These are phyloP conservation scores for Stenichneumon culpator DNA, from an alignment of 2,888 invertebrate species.

Conservation along the genomic window DNA sequence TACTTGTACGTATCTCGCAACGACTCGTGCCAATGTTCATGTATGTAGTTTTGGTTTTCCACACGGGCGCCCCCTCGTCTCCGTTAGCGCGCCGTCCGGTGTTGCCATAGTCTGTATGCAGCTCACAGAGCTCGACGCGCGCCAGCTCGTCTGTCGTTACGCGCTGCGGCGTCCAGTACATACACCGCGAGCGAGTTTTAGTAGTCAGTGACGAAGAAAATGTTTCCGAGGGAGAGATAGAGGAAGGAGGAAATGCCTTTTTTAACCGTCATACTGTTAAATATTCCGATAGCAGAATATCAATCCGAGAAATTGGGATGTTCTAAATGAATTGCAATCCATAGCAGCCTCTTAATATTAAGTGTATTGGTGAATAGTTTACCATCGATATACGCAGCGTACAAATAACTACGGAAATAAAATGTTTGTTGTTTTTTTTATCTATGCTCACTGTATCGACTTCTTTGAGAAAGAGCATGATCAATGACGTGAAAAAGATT, in stretches of 20 bases:
- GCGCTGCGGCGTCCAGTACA: slow-evolving; percentile 14
- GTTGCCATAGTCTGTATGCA: background rate
- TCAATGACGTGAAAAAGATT: background rate
- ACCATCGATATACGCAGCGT: too few species aligned
- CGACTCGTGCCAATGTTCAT: background rate
- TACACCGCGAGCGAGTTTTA: background rate
- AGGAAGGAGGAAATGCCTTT: background rate
- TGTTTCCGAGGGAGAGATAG: background rate
- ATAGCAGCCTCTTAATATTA: too few species aligned
- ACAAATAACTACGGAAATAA: too few species aligned
- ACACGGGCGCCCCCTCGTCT: background rate
- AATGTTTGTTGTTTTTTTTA: too few species aligned
- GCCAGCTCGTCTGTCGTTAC: slow-evolving; percentile 5
- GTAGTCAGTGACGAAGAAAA: background rate
- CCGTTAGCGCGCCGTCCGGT: slow-evolving; percentile 1
- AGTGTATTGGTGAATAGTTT: too few species aligned
- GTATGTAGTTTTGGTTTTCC: slow-evolving; percentile 6
- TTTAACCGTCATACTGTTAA: background rate
- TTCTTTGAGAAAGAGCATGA: too few species aligned
- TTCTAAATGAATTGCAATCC: too few species aligned
- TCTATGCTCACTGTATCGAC: too few species aligned
- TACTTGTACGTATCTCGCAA: background rate
- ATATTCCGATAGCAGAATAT: background rate
- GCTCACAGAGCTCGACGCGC: background rate
- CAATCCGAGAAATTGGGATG: background rate